Evolutionary conservation across 2,113 vertebrate genomes (phyloP).

Genomic region (Macquaria ambigua): DNA sequence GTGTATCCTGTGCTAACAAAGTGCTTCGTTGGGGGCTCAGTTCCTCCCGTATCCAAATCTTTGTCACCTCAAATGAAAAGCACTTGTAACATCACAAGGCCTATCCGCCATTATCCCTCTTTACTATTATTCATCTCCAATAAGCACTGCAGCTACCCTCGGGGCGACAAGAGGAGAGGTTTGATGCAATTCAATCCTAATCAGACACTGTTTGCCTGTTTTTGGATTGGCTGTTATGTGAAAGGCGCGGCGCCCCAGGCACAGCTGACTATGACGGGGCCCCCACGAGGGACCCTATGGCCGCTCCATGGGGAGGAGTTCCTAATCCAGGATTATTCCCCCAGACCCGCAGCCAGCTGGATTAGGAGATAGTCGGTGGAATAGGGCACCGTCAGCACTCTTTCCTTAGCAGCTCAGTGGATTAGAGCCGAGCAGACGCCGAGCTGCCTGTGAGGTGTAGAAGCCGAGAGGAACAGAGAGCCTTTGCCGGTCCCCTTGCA

Average conservation of each 20-base stretch:
- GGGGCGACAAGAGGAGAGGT: constrained; percentile 68
- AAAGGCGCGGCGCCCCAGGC: constrained; percentile 75
- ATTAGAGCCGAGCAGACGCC: constrained; percentile 67
- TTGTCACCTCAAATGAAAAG: constrained; percentile 68
- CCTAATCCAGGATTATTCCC: constrained; percentile 83
- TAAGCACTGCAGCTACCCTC: constrained; percentile 70
- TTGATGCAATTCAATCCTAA: constrained; percentile 74
- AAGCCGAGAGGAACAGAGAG: constrained; percentile 44
- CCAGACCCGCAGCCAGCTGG: constrained; percentile 75
- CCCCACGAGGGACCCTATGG: constrained; percentile 70
- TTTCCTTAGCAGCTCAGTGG: constrained; percentile 79
- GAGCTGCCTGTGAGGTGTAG: constrained; percentile 71
- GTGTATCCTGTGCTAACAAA: constrained; percentile 51
- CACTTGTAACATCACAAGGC: constrained; percentile 71
- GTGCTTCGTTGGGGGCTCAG: constrained; percentile 55
- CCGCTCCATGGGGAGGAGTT: constrained; percentile 63
- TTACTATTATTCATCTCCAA: constrained; percentile 72
- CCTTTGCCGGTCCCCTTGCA: constrained; percentile 48
- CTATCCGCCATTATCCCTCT: constrained; percentile 71
- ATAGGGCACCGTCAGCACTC: constrained; percentile 81
- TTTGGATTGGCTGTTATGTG: constrained; percentile 67
- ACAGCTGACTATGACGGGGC: constrained; percentile 64
- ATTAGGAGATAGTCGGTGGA: constrained; percentile 75
- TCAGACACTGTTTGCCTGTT: constrained; percentile 76
- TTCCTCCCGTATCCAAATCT: constrained; percentile 58